These are phyloP conservation scores for Tenthredo mesomela DNA, from an alignment of 2,888 invertebrate genomes.

Conservation along the genomic window DNA sequence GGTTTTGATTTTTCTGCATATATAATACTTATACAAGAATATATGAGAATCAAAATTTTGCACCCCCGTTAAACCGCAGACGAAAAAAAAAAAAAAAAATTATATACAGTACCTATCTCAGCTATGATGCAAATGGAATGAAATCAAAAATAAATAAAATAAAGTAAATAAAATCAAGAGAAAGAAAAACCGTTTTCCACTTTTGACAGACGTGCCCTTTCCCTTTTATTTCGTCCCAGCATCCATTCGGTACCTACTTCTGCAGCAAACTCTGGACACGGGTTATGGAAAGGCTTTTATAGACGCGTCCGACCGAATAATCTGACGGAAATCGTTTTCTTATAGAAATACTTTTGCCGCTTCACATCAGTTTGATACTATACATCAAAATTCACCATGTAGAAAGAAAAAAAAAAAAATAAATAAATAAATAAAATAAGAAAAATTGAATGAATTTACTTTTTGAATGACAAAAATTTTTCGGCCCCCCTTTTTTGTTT, in stretches of 20 bases:
- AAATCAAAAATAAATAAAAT: no score
- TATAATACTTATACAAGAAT: neutral
- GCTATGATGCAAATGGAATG: no score
- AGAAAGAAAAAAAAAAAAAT: no score
- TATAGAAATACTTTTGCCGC: neutral
- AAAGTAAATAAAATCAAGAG: no score
- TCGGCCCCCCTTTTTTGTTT: no score
- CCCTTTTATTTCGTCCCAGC: neutral
- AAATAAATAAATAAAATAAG: neutral
- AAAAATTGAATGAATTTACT: neutral
- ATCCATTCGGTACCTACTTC: neutral
- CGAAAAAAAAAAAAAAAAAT: no score
- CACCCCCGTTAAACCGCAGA: neutral
- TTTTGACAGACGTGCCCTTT: neutral
- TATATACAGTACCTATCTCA: no score
- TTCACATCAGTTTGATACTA: neutral
- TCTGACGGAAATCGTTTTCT: constrained; percentile 4
- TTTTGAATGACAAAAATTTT: no score
- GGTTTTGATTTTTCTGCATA: neutral
- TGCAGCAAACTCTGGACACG: neutral
- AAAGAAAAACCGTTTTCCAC: neutral
- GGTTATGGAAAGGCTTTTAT: neutral
- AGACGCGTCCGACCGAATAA: constrained; percentile 13
- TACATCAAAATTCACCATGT: neutral
- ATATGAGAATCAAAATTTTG: neutral